phyloP scores from a whole-genome alignment of 2,113 vertebrate genomes.

The Tamias sibiricus region DNA sequence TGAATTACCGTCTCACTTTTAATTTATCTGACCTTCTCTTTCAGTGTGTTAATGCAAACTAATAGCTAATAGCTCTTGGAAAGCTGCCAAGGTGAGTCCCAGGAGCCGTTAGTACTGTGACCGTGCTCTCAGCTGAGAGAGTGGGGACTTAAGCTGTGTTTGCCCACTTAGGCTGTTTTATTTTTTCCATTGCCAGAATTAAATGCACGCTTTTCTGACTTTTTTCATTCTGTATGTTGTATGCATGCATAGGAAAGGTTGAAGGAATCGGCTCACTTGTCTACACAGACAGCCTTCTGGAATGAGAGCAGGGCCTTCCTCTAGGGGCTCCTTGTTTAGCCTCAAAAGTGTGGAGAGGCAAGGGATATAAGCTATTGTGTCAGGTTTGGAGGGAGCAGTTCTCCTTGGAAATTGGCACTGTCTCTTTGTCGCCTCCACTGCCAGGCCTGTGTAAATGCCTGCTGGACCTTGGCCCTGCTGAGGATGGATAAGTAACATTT shows the following conservation, averaged over 20 bases:
- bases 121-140: background rate
- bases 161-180: background rate
- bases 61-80: constrained; percentile 65
- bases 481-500: background rate
- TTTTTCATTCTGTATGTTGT: background rate
- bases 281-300: background rate
- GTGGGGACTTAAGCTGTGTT: constrained; percentile 2
- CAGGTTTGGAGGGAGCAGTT: background rate
- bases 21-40: constrained; percentile 53
- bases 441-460: background rate
- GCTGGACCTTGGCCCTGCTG: background rate
- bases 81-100: constrained; percentile 21
- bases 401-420: background rate
- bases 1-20: constrained; percentile 62
- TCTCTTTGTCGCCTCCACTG: background rate
- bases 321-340: background rate
- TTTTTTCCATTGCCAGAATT: background rate
- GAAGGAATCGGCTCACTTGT: background rate
- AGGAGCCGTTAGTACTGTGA: constrained; percentile 24
- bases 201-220: background rate
- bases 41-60: constrained; percentile 51
- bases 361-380: background rate
- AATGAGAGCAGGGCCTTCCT: background rate
- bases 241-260: background rate
- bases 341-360: background rate